A percentile compares a stretch with the other conserved stretches of the same genome.
Evolutionary conservation across 2,797 vertebrate genomes (phyloP).

Genomic region (Nannoperca australis): DNA sequence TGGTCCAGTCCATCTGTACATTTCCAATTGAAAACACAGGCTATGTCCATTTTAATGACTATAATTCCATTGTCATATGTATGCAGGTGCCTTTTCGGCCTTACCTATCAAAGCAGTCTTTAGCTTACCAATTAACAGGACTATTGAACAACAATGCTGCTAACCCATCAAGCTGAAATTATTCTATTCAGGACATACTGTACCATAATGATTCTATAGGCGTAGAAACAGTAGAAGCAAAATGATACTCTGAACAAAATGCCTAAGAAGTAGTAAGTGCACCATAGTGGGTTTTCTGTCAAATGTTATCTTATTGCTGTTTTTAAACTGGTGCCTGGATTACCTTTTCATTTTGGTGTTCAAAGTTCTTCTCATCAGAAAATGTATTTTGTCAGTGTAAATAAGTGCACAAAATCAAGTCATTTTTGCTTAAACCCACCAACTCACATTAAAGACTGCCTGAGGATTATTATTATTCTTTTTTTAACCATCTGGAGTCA

Average conservation of each 20-base stretch:
- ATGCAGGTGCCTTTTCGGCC: conserved; percentile 62
- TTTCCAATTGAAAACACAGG: conserved; percentile 60
- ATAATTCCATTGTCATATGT: conserved; percentile 75
- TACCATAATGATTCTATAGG: conserved; percentile 62
- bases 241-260: conserved; percentile 56
- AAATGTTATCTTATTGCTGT: conserved; percentile 78
- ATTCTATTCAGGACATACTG: conserved; percentile 65
- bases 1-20: conserved; percentile 68
- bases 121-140: conserved; percentile 80
- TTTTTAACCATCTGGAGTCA: conserved; percentile 72
- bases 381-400: conserved; percentile 65
- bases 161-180: conserved; percentile 78
- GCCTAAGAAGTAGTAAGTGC: conserved; percentile 63
- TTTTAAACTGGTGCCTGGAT: conserved; percentile 73
- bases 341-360: conserved; percentile 74
- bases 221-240: conserved; percentile 66
- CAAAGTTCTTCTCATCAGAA: conserved; percentile 66
- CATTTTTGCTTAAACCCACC: conserved; percentile 73
- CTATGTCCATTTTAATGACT: conserved; percentile 76
- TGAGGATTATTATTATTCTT: conserved; percentile 74
- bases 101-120: conserved; percentile 80
- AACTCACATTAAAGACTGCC: conserved; percentile 76
- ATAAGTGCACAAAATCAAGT: conserved; percentile 72
- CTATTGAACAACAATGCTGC: conserved; percentile 80
- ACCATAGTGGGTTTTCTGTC: conserved; percentile 62